These are phyloP conservation scores for Amphiprion clarkii DNA, from an alignment of 2,797 vertebrate genomes.

Conservation along the genomic window DNA sequence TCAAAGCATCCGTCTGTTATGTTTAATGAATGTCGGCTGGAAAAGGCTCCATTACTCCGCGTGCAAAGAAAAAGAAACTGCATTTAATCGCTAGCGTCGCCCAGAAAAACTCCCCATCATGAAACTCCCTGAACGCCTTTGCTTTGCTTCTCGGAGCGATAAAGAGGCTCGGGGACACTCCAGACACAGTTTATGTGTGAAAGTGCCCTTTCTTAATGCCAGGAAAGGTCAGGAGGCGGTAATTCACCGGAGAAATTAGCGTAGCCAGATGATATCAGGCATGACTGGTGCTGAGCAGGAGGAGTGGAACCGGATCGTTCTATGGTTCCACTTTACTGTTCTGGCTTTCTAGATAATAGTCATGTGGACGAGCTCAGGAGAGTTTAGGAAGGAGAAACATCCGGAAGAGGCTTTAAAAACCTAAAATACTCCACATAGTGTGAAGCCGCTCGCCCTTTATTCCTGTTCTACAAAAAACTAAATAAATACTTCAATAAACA, in stretches of 20 bases:
- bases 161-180: constrained; percentile 37
- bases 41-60: neutral
- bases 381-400: constrained; percentile 5
- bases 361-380: constrained; percentile 22
- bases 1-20: too few relatives aligned
- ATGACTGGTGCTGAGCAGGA: constrained; percentile 38
- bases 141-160: constrained; percentile 48
- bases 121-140: constrained; percentile 17
- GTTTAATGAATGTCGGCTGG: too few relatives aligned
- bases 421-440: neutral
- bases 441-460: neutral
- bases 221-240: constrained; percentile 70
- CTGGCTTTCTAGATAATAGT: constrained; percentile 65
- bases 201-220: constrained; percentile 74
- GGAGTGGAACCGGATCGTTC: constrained; percentile 40
- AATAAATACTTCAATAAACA: too few relatives aligned
- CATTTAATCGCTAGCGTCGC: constrained; percentile 26
- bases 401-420: constrained; percentile 29
- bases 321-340: constrained; percentile 57
- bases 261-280: constrained; percentile 35
- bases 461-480: neutral
- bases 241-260: constrained; percentile 67
- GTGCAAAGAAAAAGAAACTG: neutral
- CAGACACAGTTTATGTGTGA: constrained; percentile 60
- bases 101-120: neutral